A percentile compares a stretch with the other conserved stretches of the same genome.
Evolutionary conservation across 2,888 invertebrate species (phyloP).

Genomic region (Lithosia quadra): DNA sequence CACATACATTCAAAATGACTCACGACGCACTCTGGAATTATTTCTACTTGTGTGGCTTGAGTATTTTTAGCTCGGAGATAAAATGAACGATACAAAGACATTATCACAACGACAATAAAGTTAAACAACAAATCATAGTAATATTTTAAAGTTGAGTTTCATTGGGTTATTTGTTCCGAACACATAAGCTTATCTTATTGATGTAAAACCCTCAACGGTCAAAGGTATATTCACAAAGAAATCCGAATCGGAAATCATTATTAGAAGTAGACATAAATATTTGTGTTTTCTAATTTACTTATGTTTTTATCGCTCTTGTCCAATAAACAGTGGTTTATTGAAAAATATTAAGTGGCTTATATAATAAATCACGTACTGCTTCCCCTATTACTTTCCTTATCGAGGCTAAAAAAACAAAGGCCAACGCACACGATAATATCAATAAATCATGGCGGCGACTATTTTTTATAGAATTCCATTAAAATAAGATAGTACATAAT

Average conservation of each 20-base stretch:
- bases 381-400: conserved; percentile 78
- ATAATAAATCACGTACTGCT: conserved; percentile 67
- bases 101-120: conserved; percentile 45
- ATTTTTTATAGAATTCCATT: conserved; percentile 68
- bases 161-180: conserved; percentile 27
- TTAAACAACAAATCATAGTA: conserved; percentile 36
- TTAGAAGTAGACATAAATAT: conserved; percentile 39
- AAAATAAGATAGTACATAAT: conserved; percentile 65
- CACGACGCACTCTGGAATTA: conserved; percentile 24
- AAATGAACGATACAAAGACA: conserved; percentile 15
- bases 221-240: conserved; percentile 19
- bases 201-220: conserved; percentile 23
- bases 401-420: conserved; percentile 67
- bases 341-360: conserved; percentile 61
- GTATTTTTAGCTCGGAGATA: conserved; percentile 28
- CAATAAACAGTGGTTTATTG: conserved; percentile 58
- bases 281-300: conserved; percentile 30
- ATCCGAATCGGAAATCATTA: conserved; percentile 19
- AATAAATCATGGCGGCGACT: conserved; percentile 69
- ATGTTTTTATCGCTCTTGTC: conserved; percentile 39
- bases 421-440: conserved; percentile 62
- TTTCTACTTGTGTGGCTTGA: conserved; percentile 27
- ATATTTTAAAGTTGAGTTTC: conserved; percentile 26
- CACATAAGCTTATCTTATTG: conserved; percentile 27
- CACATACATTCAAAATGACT: conserved; percentile 35